Evolutionary conservation across 2,888 invertebrate genomes (phyloP).

Genomic region (Scotopteryx bipunctaria): DNA sequence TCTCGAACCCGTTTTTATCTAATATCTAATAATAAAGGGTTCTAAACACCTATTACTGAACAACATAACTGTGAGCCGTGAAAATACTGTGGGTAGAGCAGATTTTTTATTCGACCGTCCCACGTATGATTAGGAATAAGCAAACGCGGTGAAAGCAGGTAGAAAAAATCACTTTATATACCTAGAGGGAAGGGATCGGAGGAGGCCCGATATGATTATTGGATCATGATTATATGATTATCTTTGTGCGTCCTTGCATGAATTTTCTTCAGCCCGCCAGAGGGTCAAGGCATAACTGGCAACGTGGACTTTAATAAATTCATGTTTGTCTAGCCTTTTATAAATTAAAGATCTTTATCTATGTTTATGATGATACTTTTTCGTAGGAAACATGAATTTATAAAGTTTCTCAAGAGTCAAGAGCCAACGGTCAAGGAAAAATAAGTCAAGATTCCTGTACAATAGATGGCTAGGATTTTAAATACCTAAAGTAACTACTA

Average conservation of each 20-base stretch:
- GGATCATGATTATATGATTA: slow-evolving; percentile 56
- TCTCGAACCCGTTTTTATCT: slow-evolving; percentile 10
- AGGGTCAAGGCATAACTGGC: slow-evolving; percentile 11
- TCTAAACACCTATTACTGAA: slow-evolving; percentile 27
- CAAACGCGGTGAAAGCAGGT: slow-evolving; percentile 47
- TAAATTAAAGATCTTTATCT: slow-evolving; percentile 15
- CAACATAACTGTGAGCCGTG: slow-evolving; percentile 20
- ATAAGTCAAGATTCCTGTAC: too few relatives aligned
- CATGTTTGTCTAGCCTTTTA: slow-evolving; percentile 9
- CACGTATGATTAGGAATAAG: slow-evolving; percentile 53
- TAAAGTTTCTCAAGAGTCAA: too few relatives aligned
- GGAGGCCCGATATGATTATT: slow-evolving; percentile 54
- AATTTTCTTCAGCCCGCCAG: slow-evolving; percentile 25
- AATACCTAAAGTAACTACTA: too few relatives aligned
- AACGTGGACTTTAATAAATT: slow-evolving; percentile 3
- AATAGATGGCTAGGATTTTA: too few relatives aligned
- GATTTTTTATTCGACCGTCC: slow-evolving; percentile 39
- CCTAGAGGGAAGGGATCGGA: slow-evolving; percentile 46
- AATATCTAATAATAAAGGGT: slow-evolving; percentile 3
- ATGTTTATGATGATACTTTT: slow-evolving; percentile 11
- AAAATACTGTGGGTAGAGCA: slow-evolving; percentile 32
- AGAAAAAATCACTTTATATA: slow-evolving; percentile 53
- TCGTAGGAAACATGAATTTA: background rate
- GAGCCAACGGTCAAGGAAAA: too few relatives aligned
- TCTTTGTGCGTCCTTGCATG: slow-evolving; percentile 38